Evolutionary conservation across 2,888 invertebrate species (phyloP).

Genomic region (Erebia ligea): DNA sequence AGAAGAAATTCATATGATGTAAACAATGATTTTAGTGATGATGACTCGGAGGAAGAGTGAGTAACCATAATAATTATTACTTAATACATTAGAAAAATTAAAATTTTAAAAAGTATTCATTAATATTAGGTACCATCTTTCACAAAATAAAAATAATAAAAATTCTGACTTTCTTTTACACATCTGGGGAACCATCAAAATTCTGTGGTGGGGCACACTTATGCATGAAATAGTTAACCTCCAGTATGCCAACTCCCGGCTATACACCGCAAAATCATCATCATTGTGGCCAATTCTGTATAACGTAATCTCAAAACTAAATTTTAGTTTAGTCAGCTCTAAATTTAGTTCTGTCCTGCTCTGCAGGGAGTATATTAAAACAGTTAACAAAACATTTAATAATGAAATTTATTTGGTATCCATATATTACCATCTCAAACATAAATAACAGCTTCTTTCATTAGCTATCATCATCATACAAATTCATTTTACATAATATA

Average conservation of each 20-base stretch:
- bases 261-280: no score
- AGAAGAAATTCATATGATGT: slow-evolving; percentile 48
- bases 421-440: slow-evolving; percentile 41
- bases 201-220: no score
- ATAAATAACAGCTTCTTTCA: slow-evolving; percentile 21
- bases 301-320: no score
- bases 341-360: no score
- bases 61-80: slow-evolving; percentile 33
- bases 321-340: no score
- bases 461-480: slow-evolving; percentile 6
- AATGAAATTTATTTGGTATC: not conserved
- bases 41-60: slow-evolving; percentile 49
- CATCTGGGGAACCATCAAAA: no score
- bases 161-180: no score
- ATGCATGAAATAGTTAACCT: no score
- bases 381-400: not conserved
- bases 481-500: not conserved
- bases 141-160: not conserved
- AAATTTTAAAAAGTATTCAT: not conserved
- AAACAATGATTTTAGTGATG: slow-evolving; percentile 42
- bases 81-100: not conserved
- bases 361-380: no score
- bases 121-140: not conserved
- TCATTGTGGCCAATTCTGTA: no score
- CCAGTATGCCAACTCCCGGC: no score